A percentile compares a stretch with the other conserved stretches of the same genome.
phyloP scores from a whole-genome alignment of 2,113 vertebrate species.

The Anhinga rufa region DNA sequence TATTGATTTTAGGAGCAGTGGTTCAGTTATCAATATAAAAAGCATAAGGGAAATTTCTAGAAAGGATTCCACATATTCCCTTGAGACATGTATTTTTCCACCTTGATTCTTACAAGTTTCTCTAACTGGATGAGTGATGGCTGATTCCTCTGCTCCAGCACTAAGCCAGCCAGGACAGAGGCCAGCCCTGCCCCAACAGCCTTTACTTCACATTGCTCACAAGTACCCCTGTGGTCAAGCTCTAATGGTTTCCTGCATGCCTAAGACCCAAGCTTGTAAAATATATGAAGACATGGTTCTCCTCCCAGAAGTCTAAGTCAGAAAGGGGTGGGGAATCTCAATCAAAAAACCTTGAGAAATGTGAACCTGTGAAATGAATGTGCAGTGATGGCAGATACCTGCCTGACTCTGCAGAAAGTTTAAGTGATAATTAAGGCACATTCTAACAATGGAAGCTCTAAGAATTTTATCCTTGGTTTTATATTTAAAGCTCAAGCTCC shows the following conservation, averaged over 20 bases:
- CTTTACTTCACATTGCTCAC: neutral
- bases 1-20: neutral
- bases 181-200: neutral
- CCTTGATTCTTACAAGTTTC: neutral
- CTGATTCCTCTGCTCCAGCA: neutral
- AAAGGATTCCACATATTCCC: neutral
- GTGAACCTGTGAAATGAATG: neutral
- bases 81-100: neutral
- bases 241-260: neutral
- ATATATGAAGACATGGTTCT: neutral
- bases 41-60: neutral
- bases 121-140: neutral
- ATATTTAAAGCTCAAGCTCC: neutral
- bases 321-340: neutral
- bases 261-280: neutral
- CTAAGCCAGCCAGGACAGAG: neutral
- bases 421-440: constrained; percentile 7
- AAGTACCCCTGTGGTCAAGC: rapidly evolving
- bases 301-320: neutral
- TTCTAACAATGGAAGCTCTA: neutral
- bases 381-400: neutral
- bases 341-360: neutral
- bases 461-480: neutral
- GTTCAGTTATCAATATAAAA: neutral
- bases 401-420: constrained; percentile 1